Base-by-base conservation (phyloP, 2,888 invertebrate species). In the Malachius bipustulatus region DNA sequence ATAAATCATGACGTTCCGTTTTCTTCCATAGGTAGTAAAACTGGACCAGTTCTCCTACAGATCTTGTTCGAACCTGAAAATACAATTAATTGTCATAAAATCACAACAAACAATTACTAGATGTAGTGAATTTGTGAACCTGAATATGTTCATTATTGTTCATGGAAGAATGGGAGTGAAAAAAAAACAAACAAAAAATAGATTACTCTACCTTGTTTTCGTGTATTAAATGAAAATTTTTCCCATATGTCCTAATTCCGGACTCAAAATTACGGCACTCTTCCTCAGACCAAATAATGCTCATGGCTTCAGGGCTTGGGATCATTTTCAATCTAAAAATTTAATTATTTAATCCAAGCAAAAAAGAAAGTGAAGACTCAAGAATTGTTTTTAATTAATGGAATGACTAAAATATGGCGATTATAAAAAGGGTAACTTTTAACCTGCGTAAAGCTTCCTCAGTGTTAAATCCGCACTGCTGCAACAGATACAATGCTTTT, bases 1-100 rank as follows among this genome's bases (percentile, higher is more conserved):
- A 81, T 51, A 80, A 81, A 64, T 97, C 97, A 62, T 96, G 93
- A 11, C 97, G 71, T 56, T 96, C 96, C 14, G 96, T 96, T 64
- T 97, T 97, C 65, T 98, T 98, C 98, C 98, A 98, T 36, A 94
- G 71, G 52, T 87, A 87, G 62, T 87, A 87, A 66, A 97, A 98
- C 58, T 96, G 91, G 9, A 97, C 93, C 41, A 98, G 67, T 63
- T 98, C 97, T 16, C 94, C 90, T 28, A 97, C 93, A 4, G 91
- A 88, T 48, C 96, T 71, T 37, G 94, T 93, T 50, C 87, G 73
- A 30, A 96, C 75, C 79, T 79, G 52, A 34, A 56, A 57, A 34
- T 37, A 43, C 29, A 42, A 14, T 30, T 19, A 19, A 19, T 19
- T 8, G 11, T 26, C 6, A 9, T 8, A n/a, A 34, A 36, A n/a